Percentiles rank a stretch among this genome's conserved stretches.
Conservation (phyloP, 2,113 vertebrate genomes). For the Platycercus adscitus region DNA sequence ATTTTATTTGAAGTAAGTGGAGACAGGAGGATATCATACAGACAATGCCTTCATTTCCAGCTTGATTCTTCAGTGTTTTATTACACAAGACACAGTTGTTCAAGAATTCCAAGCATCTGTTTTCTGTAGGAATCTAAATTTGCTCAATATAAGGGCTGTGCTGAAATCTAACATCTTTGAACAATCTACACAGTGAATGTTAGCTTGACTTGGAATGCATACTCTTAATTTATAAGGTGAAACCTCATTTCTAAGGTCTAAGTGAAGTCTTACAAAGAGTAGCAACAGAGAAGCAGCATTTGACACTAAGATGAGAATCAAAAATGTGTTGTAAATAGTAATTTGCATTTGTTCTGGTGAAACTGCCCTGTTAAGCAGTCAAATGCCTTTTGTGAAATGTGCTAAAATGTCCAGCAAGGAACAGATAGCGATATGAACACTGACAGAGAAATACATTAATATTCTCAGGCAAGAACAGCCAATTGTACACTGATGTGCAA, state of each 20-base stretch:
- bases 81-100: neutral
- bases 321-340: neutral
- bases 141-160: neutral
- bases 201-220: neutral
- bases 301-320: neutral
- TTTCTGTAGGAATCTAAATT: neutral
- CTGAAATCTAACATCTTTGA: neutral
- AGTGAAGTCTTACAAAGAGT: neutral
- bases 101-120: neutral
- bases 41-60: neutral
- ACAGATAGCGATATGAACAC: neutral
- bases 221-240: neutral
- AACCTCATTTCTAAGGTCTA: neutral
- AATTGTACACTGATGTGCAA: neutral
- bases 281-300: neutral
- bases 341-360: constrained; percentile 12
- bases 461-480: neutral
- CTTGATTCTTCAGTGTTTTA: neutral
- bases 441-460: neutral
- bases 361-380: neutral
- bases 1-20: neutral
- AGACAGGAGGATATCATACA: neutral
- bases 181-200: neutral
- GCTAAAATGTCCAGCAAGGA: neutral
- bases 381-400: neutral